A percentile compares a stretch with the other conserved stretches of the same genome.
phyloP scores from a whole-genome alignment of 2,113 vertebrate genomes.

The Lanius collurio region DNA sequence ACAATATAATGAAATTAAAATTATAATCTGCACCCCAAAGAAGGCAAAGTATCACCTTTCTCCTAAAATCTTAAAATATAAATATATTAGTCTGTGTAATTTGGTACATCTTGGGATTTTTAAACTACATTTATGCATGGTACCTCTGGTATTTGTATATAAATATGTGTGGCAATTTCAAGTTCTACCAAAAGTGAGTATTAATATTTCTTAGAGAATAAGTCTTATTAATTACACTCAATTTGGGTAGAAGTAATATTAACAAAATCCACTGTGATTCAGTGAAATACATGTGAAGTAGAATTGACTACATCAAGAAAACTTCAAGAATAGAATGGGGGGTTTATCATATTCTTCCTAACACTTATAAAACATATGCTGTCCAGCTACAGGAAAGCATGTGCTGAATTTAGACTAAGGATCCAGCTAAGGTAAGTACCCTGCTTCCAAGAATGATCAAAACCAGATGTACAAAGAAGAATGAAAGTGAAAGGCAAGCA shows the following conservation, averaged over 20 bases:
- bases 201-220: not conserved
- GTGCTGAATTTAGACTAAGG: not conserved
- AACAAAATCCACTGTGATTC: not conserved
- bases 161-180: not conserved
- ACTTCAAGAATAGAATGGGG: rapidly evolving
- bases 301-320: not conserved
- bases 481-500: not conserved
- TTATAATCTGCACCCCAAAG: not conserved
- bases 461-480: not conserved
- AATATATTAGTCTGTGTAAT: not conserved
- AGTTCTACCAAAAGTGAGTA: not conserved
- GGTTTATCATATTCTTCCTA: not conserved
- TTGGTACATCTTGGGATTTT: not conserved
- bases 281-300: not conserved
- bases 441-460: not conserved
- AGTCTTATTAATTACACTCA: not conserved
- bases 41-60: not conserved
- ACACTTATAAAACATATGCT: not conserved
- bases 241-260: not conserved
- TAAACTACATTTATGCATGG: not conserved
- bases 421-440: not conserved
- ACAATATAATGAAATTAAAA: not conserved
- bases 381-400: not conserved
- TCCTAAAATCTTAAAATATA: not conserved
- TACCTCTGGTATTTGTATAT: not conserved